phyloP scores from a whole-genome alignment of 2,113 vertebrate species.

The Rhegmatorhina hoffmannsi region DNA sequence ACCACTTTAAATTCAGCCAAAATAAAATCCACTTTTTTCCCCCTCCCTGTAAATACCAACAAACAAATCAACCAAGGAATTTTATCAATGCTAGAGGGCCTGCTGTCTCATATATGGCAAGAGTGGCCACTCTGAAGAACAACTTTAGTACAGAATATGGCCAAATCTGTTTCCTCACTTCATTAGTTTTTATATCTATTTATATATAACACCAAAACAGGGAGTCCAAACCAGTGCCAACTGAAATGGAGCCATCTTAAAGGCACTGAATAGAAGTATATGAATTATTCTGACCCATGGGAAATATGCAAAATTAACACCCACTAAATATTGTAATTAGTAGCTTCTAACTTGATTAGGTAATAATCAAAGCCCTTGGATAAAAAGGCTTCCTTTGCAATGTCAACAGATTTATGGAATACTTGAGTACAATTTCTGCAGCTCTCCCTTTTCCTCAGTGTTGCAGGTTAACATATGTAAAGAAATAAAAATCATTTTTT shows the following conservation, averaged over 20 bases:
- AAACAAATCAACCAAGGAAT: not conserved
- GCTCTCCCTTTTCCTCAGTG: conserved; percentile 68
- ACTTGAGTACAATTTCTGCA: conserved; percentile 50
- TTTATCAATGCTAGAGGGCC: not conserved
- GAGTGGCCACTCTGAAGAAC: not conserved
- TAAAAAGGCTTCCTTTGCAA: not conserved
- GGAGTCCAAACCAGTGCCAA: not conserved
- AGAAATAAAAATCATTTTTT: conserved; percentile 43
- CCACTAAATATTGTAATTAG: not conserved
- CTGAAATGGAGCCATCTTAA: not conserved
- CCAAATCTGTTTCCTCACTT: not conserved
- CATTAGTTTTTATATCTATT: not conserved
- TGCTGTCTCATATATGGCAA: not conserved
- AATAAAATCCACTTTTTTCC: not conserved
- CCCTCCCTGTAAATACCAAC: not conserved
- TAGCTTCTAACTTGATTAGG: not conserved
- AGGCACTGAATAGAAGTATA: not conserved
- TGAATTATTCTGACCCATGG: not conserved
- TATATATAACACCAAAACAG: not conserved
- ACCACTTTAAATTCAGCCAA: not conserved
- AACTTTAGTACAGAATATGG: not conserved
- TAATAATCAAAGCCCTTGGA: not conserved
- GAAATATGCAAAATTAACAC: not conserved
- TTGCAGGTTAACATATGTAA: conserved; percentile 71
- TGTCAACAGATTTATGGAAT: not conserved